Conservation (phyloP, 2,888 invertebrate species). For the Andrena praecox region DNA sequence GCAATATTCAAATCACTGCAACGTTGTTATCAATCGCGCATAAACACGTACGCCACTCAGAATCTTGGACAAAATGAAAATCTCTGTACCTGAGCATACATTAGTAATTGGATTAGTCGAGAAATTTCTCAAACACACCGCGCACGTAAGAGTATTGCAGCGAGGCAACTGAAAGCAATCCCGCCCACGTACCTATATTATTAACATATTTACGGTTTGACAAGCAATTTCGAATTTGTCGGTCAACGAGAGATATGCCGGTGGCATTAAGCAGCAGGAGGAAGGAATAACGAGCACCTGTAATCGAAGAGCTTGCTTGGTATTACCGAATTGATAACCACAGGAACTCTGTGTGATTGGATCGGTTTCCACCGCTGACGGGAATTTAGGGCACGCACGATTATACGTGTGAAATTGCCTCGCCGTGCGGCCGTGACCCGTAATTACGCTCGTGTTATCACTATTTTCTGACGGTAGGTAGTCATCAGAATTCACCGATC, state of each 20-base stretch:
- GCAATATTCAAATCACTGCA: too few species aligned
- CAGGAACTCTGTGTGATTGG: constrained; percentile 62
- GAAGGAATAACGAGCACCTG: constrained; percentile 61
- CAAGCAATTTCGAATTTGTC: constrained; percentile 32
- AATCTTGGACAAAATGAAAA: too few species aligned
- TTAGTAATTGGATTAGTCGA: not conserved
- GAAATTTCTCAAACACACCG: not conserved
- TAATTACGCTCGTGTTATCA: constrained; percentile 60
- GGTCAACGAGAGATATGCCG: constrained; percentile 45
- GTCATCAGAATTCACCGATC: constrained; percentile 5
- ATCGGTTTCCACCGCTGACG: constrained; percentile 64
- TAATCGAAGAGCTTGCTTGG: constrained; percentile 48
- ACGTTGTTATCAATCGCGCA: too few species aligned
- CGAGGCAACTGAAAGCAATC: not conserved
- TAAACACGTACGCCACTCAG: too few species aligned
- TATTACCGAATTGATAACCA: constrained; percentile 57
- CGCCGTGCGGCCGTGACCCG: constrained; percentile 45
- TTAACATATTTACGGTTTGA: not conserved
- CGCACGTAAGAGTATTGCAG: not conserved
- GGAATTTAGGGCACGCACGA: constrained; percentile 71
- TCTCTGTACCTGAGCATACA: not conserved
- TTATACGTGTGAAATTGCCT: constrained; percentile 71
- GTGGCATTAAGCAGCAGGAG: constrained; percentile 47
- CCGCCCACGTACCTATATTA: not conserved
- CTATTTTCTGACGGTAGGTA: constrained; percentile 45